A percentile compares a stretch with the other conserved stretches of the same genome.
Evolutionary conservation across 2,113 vertebrate genomes (phyloP).

Genomic region (Talpa occidentalis): DNA sequence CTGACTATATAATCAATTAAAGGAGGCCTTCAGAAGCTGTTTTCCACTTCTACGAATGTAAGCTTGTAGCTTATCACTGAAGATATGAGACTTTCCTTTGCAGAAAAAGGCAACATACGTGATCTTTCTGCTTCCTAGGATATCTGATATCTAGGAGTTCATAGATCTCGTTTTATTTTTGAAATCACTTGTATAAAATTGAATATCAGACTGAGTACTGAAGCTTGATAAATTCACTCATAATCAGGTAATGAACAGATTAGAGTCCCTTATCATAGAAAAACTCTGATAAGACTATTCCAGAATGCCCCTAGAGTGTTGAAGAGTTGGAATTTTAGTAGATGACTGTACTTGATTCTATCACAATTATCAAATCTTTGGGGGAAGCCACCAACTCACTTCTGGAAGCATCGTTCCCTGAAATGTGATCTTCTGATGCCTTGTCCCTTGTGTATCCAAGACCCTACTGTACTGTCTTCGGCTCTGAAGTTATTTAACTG

Average conservation of each 20-base stretch:
- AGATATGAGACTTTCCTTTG: neutral
- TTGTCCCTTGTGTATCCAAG: neutral
- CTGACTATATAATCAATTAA: neutral
- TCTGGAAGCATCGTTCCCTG: neutral
- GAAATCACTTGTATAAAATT: conserved; percentile 2
- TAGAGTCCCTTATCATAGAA: neutral
- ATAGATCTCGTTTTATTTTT: neutral
- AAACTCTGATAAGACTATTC: conserved; percentile 23
- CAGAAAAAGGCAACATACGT: neutral
- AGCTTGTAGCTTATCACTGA: neutral
- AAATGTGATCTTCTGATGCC: neutral
- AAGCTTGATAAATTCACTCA: neutral
- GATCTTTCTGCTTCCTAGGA: neutral
- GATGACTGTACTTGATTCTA: neutral
- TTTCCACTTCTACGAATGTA: neutral
- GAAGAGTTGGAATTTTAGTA: neutral
- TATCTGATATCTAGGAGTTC: neutral
- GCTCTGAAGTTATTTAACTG: neutral
- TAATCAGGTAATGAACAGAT: neutral
- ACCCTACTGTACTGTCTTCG: neutral
- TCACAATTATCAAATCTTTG: neutral
- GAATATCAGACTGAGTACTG: neutral
- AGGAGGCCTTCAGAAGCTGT: neutral
- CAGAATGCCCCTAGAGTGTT: neutral
- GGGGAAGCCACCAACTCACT: neutral